phyloP scores from a whole-genome alignment of 2,113 vertebrate genomes.

The Octodon degus region DNA sequence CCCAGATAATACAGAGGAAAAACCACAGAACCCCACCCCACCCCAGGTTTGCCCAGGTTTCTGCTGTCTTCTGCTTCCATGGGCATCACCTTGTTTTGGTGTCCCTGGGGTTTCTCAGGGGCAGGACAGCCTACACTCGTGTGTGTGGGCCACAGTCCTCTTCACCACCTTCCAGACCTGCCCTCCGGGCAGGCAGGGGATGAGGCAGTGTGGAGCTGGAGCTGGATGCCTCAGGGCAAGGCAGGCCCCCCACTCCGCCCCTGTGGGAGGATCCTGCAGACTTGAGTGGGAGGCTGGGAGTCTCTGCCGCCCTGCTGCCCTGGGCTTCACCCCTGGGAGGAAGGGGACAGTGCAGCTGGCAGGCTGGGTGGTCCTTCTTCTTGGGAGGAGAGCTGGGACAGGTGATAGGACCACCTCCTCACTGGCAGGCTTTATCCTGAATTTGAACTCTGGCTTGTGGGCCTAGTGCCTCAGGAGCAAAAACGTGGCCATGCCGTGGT shows the following conservation, averaged over 20 bases:
- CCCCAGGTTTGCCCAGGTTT: not conserved
- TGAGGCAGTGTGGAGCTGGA: not conserved
- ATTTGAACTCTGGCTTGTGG: not conserved
- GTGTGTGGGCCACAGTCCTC: not conserved
- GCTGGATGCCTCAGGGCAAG: not conserved
- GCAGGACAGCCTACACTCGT: not conserved
- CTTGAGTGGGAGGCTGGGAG: not conserved
- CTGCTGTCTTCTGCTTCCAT: not conserved
- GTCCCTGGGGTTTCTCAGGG: not conserved
- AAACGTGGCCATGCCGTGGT: not conserved
- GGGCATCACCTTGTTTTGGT: not conserved
- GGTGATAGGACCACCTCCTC: not conserved
- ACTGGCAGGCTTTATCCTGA: not conserved
- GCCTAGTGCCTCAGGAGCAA: not conserved
- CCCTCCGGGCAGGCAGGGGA: not conserved
- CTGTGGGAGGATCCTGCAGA: not conserved
- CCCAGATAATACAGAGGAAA: not conserved
- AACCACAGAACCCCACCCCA: not conserved
- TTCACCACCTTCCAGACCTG: not conserved
- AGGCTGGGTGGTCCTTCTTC: not conserved
- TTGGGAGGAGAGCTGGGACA: not conserved
- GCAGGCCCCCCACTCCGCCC: not conserved
- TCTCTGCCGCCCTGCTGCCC: not conserved
- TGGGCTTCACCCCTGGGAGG: not conserved
- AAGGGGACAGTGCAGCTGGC: not conserved